A percentile compares a stretch with the other conserved stretches of the same genome.
Evolutionary conservation across 2,888 invertebrate genomes (phyloP).

Genomic region (Melieria picta): DNA sequence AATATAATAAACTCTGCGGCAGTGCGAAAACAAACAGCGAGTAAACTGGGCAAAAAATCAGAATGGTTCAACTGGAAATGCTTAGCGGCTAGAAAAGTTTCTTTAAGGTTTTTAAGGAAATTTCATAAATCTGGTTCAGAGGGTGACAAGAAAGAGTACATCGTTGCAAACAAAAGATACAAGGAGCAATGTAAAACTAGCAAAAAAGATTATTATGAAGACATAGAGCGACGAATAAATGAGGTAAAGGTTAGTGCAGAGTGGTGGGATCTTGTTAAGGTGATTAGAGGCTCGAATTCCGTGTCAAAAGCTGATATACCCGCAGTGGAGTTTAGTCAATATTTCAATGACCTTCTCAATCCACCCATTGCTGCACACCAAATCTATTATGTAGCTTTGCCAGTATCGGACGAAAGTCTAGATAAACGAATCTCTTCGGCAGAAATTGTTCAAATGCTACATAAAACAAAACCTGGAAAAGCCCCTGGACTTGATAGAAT

Average conservation of each 20-base stretch:
- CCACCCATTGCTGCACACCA: background rate
- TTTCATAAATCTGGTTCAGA: no score
- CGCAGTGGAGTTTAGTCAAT: no score
- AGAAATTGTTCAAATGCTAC: background rate
- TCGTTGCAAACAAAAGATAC: no score
- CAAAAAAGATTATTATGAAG: no score
- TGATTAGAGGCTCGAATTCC: no score
- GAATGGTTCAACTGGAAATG: no score
- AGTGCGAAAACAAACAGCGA: background rate
- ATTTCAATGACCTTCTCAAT: background rate
- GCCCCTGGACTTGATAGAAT: background rate
- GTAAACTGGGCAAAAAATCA: background rate
- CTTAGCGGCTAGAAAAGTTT: no score
- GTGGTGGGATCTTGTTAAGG: background rate
- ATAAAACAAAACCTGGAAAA: background rate
- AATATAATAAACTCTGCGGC: background rate
- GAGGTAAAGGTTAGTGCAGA: background rate
- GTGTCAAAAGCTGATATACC: no score
- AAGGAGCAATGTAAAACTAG: no score
- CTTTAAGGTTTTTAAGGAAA: no score
- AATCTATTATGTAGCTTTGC: background rate
- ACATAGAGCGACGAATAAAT: background rate
- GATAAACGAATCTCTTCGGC: background rate
- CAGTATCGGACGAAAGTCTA: background rate
- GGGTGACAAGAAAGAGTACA: no score